These are phyloP conservation scores for Callipepla squamata DNA, from an alignment of 2,113 vertebrate species.

Conservation along the genomic window DNA sequence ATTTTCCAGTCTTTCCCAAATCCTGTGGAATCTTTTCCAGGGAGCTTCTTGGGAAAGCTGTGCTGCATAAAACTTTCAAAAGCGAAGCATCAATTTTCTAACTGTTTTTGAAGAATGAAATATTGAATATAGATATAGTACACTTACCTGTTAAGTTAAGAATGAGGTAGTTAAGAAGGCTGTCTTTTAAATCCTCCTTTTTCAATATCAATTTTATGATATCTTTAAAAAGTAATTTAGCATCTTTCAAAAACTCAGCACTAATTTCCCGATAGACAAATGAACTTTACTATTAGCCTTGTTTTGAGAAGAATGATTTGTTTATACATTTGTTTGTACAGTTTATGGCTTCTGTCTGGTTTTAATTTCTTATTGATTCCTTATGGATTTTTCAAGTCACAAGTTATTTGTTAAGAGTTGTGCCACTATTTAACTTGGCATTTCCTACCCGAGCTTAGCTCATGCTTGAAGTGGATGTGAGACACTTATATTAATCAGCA, in stretches of 20 bases:
- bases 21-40: slow-evolving; percentile 19
- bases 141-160: neutral
- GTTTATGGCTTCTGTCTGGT: slow-evolving; percentile 51
- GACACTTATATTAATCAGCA: slow-evolving; percentile 55
- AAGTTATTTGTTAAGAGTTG: slow-evolving; percentile 58
- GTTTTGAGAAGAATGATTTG: slow-evolving; percentile 57
- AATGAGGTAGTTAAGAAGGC: neutral
- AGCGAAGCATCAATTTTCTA: slow-evolving; percentile 26
- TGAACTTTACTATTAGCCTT: slow-evolving; percentile 43
- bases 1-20: slow-evolving; percentile 38
- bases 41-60: slow-evolving; percentile 35
- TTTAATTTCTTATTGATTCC: slow-evolving; percentile 68
- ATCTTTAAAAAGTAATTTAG: slow-evolving; percentile 43
- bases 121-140: neutral
- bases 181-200: slow-evolving; percentile 12
- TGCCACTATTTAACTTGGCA: slow-evolving; percentile 69
- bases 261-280: slow-evolving; percentile 51
- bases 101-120: neutral
- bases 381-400: slow-evolving; percentile 55
- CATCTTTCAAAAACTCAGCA: slow-evolving; percentile 37
- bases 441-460: slow-evolving; percentile 58
- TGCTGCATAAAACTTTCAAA: slow-evolving; percentile 31
- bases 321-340: slow-evolving; percentile 58
- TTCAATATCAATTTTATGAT: slow-evolving; percentile 27
- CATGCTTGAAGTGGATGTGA: slow-evolving; percentile 24